phyloP scores from a whole-genome alignment of 2,888 invertebrate species.

The Koerneria pararmatus region DNA sequence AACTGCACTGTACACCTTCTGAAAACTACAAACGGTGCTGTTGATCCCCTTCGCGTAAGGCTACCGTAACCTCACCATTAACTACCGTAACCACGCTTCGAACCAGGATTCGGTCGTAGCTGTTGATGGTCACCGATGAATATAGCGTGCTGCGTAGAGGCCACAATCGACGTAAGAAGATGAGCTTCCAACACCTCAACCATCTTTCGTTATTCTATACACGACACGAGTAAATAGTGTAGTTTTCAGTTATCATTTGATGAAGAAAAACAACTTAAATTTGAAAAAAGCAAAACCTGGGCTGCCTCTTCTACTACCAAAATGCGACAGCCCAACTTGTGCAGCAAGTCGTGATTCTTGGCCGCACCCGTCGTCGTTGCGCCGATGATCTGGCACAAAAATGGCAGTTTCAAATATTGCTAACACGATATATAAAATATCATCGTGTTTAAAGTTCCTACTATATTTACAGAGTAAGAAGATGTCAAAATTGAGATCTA shows the following conservation, averaged over 20 bases:
- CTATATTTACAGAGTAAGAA: too few relatives aligned
- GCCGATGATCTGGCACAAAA: conserved; percentile 63
- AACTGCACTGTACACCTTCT: too few relatives aligned
- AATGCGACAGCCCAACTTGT: conserved; percentile 61
- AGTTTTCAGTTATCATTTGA: too few relatives aligned
- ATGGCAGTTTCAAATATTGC: too few relatives aligned
- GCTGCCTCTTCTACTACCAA: conserved; percentile 80
- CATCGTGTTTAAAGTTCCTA: background rate
- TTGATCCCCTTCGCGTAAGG: background rate
- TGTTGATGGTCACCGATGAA: conserved; percentile 83
- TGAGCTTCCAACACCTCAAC: conserved; percentile 76
- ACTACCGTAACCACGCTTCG: conserved; percentile 58
- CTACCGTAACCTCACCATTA: too few relatives aligned
- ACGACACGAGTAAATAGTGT: too few relatives aligned
- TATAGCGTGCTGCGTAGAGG: conserved; percentile 75
- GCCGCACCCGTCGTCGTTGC: conserved; percentile 78
- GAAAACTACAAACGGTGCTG: too few relatives aligned
- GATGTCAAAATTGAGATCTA: too few relatives aligned
- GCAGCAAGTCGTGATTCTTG: conserved; percentile 68
- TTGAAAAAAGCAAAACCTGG: too few relatives aligned
- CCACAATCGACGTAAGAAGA: conserved; percentile 74
- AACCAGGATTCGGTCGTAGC: conserved; percentile 67
- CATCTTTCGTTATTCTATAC: too few relatives aligned
- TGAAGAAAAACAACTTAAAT: too few relatives aligned
- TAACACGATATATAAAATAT: background rate